These are phyloP conservation scores for Brenthis ino DNA, from an alignment of 2,888 invertebrate genomes.

Conservation along the genomic window DNA sequence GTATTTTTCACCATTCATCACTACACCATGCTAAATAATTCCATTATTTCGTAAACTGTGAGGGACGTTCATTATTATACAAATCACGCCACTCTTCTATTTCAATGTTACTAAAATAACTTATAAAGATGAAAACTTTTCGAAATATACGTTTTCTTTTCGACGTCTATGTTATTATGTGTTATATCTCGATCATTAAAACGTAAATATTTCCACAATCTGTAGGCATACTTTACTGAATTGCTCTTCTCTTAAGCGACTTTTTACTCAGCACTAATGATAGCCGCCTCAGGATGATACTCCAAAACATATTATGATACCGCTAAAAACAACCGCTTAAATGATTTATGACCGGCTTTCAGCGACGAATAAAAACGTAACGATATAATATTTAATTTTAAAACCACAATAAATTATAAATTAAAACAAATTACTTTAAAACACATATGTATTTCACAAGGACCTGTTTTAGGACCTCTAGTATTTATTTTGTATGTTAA, in stretches of 20 bases:
- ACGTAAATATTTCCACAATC: conserved; percentile 22
- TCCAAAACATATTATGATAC: conserved; percentile 35
- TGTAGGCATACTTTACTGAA: conserved; percentile 40
- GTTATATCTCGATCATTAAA: conserved; percentile 10
- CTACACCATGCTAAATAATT: conserved; percentile 6
- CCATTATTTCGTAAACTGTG: conserved; percentile 11
- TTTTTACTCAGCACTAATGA: conserved; percentile 42
- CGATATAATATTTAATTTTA: neutral
- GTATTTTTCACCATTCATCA: conserved; percentile 16
- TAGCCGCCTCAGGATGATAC: conserved; percentile 38
- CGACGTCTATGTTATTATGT: conserved; percentile 9
- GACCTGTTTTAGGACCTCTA: conserved; percentile 15
- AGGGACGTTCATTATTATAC: conserved; percentile 6
- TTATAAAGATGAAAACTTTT: neutral
- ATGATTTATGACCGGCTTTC: conserved; percentile 19
- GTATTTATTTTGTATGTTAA: conserved; percentile 17
- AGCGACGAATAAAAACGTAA: conserved; percentile 8
- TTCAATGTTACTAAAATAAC: neutral
- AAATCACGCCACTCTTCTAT: neutral
- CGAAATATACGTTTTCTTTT: neutral
- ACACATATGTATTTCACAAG: conserved; percentile 18
- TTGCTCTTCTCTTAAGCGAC: conserved; percentile 39
- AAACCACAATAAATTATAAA: neutral
- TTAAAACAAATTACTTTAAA: no score
- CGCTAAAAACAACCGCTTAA: conserved; percentile 20